Conservation (phyloP, 2,113 vertebrate genomes). For the Suricata suricatta region DNA sequence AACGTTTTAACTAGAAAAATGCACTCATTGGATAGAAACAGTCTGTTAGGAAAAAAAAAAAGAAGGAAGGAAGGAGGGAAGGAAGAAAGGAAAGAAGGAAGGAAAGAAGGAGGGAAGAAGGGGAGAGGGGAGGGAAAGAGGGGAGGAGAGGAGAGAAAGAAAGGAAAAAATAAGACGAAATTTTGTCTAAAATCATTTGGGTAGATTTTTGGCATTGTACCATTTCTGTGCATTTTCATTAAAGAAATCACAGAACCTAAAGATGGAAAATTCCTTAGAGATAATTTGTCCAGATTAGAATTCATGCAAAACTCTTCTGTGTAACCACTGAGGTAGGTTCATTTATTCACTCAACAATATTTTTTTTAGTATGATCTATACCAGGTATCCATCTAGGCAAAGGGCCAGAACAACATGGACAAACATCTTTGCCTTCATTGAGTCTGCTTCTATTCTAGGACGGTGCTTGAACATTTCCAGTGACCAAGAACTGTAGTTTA, state of each 20-base stretch:
- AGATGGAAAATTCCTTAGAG: background rate
- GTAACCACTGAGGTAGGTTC: background rate
- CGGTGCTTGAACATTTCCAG: background rate
- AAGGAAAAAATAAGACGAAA: background rate
- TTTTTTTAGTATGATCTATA: background rate
- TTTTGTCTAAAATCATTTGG: background rate
- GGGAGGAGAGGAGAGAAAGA: background rate
- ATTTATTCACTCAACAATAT: background rate
- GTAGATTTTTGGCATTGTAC: background rate
- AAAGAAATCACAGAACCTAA: background rate
- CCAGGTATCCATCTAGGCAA: background rate
- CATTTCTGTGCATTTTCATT: background rate
- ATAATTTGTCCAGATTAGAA: background rate
- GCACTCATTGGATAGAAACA: background rate
- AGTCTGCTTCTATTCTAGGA: background rate
- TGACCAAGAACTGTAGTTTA: background rate
- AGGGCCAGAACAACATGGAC: background rate
- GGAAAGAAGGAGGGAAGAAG: too few species aligned
- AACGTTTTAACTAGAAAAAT: constrained; percentile 38
- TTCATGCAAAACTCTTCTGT: background rate
- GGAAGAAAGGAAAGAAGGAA: accelerated
- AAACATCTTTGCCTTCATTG: background rate
- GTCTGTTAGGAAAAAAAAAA: background rate
- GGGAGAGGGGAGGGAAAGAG: accelerated
- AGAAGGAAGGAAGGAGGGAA: background rate